A percentile compares a stretch with the other conserved stretches of the same genome.
Conservation (phyloP, 2,797 vertebrate genomes). For the Halcyon smyrnensis region DNA sequence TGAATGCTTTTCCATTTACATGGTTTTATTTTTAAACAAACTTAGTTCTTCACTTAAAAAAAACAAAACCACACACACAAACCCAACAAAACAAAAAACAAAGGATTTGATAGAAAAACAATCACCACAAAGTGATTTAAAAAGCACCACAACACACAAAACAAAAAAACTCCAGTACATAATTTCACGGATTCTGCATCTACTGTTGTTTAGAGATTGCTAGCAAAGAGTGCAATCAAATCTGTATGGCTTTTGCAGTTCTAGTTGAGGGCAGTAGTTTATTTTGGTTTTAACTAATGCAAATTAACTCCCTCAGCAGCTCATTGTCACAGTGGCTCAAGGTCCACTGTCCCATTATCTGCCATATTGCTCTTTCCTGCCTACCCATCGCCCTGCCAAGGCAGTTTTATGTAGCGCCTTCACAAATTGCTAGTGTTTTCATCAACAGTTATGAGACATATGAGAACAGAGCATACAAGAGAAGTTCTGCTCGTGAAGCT, state of each 20-base stretch:
- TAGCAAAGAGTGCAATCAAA: slow-evolving; percentile 9
- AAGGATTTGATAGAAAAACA: background rate
- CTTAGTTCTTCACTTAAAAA: too few species aligned
- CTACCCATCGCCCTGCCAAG: background rate
- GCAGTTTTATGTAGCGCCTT: background rate
- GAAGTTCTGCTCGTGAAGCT: background rate
- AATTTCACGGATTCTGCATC: slow-evolving; percentile 27
- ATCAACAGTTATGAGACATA: background rate
- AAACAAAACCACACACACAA: too few species aligned
- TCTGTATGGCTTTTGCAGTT: slow-evolving; percentile 6
- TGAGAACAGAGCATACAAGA: background rate
- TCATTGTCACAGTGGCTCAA: background rate
- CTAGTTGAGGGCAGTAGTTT: background rate
- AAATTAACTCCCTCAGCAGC: slow-evolving; percentile 23
- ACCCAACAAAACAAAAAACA: background rate
- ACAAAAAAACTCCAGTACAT: background rate
- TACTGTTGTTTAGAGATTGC: background rate
- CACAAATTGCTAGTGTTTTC: background rate
- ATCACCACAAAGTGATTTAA: background rate
- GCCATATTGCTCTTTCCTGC: background rate
- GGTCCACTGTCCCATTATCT: background rate
- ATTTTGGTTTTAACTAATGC: slow-evolving; percentile 28
- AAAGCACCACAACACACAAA: background rate
- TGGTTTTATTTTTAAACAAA: background rate
- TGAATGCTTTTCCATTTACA: background rate